These are phyloP conservation scores for Coenonympha glycerion DNA, from an alignment of 2,888 invertebrate genomes.

Conservation along the genomic window DNA sequence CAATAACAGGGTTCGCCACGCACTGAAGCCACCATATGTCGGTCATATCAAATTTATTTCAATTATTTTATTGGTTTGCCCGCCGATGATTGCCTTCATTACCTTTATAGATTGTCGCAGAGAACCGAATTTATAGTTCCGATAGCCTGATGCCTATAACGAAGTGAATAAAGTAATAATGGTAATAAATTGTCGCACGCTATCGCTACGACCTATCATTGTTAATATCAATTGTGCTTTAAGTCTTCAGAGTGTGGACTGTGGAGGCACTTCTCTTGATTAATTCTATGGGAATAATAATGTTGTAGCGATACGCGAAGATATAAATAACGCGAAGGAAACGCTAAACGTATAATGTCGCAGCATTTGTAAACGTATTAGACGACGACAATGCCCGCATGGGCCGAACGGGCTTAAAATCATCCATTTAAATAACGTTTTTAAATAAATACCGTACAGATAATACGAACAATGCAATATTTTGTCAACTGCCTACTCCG, in stretches of 20 bases:
- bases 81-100: constrained; percentile 72
- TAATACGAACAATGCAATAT: constrained; percentile 76
- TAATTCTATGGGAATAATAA: constrained; percentile 18
- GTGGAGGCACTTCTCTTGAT: constrained; percentile 20
- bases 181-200: constrained; percentile 64
- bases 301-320: constrained; percentile 19
- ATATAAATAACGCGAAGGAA: constrained; percentile 4
- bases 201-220: constrained; percentile 37
- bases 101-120: constrained; percentile 73
- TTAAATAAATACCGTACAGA: constrained; percentile 74
- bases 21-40: constrained; percentile 73
- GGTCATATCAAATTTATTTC: constrained; percentile 76
- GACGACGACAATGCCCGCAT: constrained; percentile 60
- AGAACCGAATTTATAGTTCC: constrained; percentile 71
- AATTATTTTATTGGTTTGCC: constrained; percentile 73
- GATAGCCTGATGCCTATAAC: constrained; percentile 70
- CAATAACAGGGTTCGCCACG: constrained; percentile 73
- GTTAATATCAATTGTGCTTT: constrained; percentile 30
- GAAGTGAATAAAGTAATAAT: constrained; percentile 68
- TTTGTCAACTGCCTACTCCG: constrained; percentile 74
- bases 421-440: constrained; percentile 76
- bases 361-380: constrained; percentile 54
- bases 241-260: constrained; percentile 13
- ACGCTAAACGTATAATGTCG: constrained; percentile 34
- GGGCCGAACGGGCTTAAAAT: constrained; percentile 70